Evolutionary conservation across 1,140 invertebrate species (phyloP), one percentile per base, ranked within the genome.

Genomic region (Diplogasteroides magnus): DNA sequence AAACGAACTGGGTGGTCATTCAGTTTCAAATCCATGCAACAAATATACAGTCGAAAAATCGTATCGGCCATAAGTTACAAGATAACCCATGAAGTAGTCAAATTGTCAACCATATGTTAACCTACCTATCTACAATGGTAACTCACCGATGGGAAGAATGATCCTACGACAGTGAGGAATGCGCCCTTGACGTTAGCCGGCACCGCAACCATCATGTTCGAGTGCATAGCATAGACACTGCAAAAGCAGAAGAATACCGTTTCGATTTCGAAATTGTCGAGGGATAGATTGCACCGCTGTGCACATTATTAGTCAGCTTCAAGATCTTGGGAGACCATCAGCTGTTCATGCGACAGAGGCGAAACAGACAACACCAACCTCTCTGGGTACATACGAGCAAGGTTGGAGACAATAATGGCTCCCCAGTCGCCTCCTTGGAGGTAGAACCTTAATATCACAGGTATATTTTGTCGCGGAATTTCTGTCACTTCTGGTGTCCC

Each of bases 351-450:
- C n/a, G n/a, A n/a, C n/a, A n/a, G n/a, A n/a, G n/a, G n/a, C n/a
- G n/a, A n/a, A n/a, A n/a, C n/a, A n/a, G n/a, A n/a, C n/a, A n/a
- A n/a, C 37, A 48, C 37, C 37, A 6, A 48, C 37, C 37, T 48
- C 37, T 48, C 37, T 11, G 37, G 37, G 37, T 48, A 48, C 37
- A 48, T 48, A 11, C 37, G 6, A 6, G 37, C 37, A 19, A 48
- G 37, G 6, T 48, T 6, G 6, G 37, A 48, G 19, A 19, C 19
- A 19, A 48, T 19, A 19, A 48, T 48, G 6, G 37, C 6, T 48
- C 37, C 37, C 37, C 37, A 87, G 78, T 95, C 92, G 14, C 91
- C 91, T 2, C 91, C 91, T 83, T 94, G 92, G 0, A 23, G 13
- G 1, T 48, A 48, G 37, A 48, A 48, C 37, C 37, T 48, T 6